Evolutionary conservation across 2,797 vertebrate species (phyloP).

Genomic region (Anomalospiza imberbis): DNA sequence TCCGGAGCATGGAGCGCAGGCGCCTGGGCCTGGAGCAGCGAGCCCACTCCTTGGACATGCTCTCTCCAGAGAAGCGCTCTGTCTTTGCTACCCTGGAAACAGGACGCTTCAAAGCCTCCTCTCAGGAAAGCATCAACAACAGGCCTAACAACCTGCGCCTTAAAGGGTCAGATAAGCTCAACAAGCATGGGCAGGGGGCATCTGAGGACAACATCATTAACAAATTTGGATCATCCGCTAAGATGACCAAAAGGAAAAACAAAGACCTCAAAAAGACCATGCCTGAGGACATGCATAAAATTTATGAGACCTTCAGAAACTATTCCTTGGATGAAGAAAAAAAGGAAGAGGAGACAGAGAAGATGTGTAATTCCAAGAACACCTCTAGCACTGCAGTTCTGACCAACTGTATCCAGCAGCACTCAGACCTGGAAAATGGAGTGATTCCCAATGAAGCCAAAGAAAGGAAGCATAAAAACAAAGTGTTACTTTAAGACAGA

Average conservation of each 20-base stretch:
- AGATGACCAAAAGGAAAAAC: slow-evolving; percentile 88
- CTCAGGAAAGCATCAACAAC: slow-evolving; percentile 95
- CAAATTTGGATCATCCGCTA: slow-evolving; percentile 90
- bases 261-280: slow-evolving; percentile 88
- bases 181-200: slow-evolving; percentile 80
- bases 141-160: slow-evolving; percentile 93
- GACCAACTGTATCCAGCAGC: slow-evolving; percentile 78
- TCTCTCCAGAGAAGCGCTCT: slow-evolving; percentile 92
- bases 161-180: slow-evolving; percentile 81
- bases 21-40: slow-evolving; percentile 93
- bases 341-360: slow-evolving; percentile 76
- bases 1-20: slow-evolving; percentile 96
- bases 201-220: slow-evolving; percentile 96
- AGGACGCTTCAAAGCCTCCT: slow-evolving; percentile 90
- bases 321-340: slow-evolving; percentile 84
- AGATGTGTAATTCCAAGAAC: slow-evolving; percentile 79
- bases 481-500: slow-evolving; percentile 76
- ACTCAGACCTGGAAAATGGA: slow-evolving; percentile 81
- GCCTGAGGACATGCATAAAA: slow-evolving; percentile 83
- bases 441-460: slow-evolving; percentile 80
- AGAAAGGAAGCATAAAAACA: slow-evolving; percentile 80
- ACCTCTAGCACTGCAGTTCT: slow-evolving; percentile 83
- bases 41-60: slow-evolving; percentile 94
- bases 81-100: slow-evolving; percentile 90
- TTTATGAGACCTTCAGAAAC: slow-evolving; percentile 83